Percentiles rank a stretch among this genome's conserved stretches.
phyloP scores from a whole-genome alignment of 2,888 invertebrate species.

The Trichopoda pennipes region DNA sequence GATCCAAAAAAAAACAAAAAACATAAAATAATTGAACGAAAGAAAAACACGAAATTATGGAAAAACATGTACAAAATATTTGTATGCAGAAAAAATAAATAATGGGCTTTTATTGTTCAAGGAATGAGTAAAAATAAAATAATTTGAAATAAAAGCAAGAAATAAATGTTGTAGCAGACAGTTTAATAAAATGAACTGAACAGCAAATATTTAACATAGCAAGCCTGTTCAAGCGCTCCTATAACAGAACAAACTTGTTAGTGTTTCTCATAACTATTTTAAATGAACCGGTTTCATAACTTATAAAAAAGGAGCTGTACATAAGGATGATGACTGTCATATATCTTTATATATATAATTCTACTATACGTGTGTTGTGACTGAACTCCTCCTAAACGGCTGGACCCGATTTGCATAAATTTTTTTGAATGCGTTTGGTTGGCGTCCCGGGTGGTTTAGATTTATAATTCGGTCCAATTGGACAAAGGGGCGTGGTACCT shows the following conservation, averaged over 20 bases:
- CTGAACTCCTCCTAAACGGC: too few species aligned
- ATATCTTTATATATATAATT: too few species aligned
- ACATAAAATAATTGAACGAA: constrained; percentile 48
- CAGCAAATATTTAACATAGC: background rate
- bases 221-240: too few species aligned
- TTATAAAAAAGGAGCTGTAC: too few species aligned
- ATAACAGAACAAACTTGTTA: too few species aligned
- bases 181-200: constrained; percentile 47
- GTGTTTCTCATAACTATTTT: too few species aligned
- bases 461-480: too few species aligned
- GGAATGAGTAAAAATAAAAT: constrained; percentile 41
- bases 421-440: too few species aligned
- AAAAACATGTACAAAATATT: background rate
- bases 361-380: too few species aligned
- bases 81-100: constrained; percentile 19
- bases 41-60: constrained; percentile 15
- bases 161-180: constrained; percentile 24
- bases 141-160: constrained; percentile 32
- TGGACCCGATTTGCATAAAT: too few species aligned
- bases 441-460: too few species aligned
- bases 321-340: background rate
- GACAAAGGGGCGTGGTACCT: too few species aligned
- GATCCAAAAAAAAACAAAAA: background rate
- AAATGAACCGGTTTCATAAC: background rate
- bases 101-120: constrained; percentile 39